Conservation (phyloP, 2,888 invertebrate species). For the Odontocerum albicorne region DNA sequence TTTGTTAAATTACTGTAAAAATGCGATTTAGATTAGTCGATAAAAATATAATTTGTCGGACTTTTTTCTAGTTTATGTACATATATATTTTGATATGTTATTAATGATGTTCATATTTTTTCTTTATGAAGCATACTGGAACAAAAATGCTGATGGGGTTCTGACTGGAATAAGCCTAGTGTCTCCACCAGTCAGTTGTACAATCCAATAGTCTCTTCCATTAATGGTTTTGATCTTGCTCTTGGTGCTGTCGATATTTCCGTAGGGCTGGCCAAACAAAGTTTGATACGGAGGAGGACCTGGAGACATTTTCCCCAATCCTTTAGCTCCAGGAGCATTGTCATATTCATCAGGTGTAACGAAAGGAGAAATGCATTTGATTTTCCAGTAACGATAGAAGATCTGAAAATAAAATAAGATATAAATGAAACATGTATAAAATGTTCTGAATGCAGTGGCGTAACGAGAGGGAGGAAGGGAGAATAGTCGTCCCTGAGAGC, state of each 20-base stretch:
- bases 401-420: slow-evolving; percentile 25
- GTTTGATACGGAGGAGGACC: slow-evolving; percentile 69
- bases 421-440: too few relatives aligned
- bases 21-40: too few relatives aligned
- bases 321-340: slow-evolving; percentile 3
- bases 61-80: too few relatives aligned
- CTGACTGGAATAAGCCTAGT: slow-evolving; percentile 72
- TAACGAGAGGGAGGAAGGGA: too few relatives aligned
- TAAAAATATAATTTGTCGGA: too few relatives aligned
- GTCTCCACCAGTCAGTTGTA: slow-evolving; percentile 61
- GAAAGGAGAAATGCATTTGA: slow-evolving; percentile 17
- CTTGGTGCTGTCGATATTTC: slow-evolving; percentile 40
- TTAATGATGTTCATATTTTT: too few relatives aligned
- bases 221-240: slow-evolving; percentile 65
- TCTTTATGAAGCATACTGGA: slow-evolving; percentile 57
- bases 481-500: too few relatives aligned
- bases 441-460: too few relatives aligned
- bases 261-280: slow-evolving; percentile 52
- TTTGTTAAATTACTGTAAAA: too few relatives aligned
- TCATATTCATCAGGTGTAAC: slow-evolving; percentile 2
- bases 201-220: slow-evolving; percentile 75
- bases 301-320: slow-evolving; percentile 29
- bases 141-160: slow-evolving; percentile 76
- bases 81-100: too few relatives aligned
- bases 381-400: slow-evolving; percentile 28